These are phyloP conservation scores for Chaenocephalus aceratus DNA, from an alignment of 2,113 vertebrate genomes.

Conservation along the genomic window DNA sequence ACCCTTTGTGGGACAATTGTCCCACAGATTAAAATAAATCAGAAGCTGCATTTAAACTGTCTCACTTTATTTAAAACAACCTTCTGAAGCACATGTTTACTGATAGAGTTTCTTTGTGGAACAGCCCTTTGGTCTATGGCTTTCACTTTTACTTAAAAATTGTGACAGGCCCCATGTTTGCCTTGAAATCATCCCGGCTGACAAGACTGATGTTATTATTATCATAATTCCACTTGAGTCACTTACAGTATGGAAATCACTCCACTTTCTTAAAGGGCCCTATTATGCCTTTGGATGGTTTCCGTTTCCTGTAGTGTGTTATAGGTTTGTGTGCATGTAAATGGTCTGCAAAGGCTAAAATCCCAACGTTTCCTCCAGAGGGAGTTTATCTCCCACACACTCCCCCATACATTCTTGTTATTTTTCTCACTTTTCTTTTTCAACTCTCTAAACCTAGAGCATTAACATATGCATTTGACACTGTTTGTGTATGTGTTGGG, in stretches of 20 bases:
- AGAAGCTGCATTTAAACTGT: slow-evolving; percentile 12
- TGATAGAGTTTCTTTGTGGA: slow-evolving; percentile 14
- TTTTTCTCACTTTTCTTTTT: slow-evolving; percentile 14
- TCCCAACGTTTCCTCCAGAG: too few species aligned
- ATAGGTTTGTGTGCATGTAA: too few species aligned
- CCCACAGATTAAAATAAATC: slow-evolving; percentile 3
- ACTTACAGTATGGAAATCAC: slow-evolving; percentile 12
- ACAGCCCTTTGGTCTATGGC: slow-evolving; percentile 25
- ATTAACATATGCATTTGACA: slow-evolving; percentile 6
- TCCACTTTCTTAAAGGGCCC: slow-evolving; percentile 1
- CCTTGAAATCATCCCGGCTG: slow-evolving; percentile 4
- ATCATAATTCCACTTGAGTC: slow-evolving; percentile 1
- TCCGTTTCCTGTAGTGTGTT: too few species aligned
- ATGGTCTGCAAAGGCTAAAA: too few species aligned
- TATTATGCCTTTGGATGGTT: too few species aligned
- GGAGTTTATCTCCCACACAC: too few species aligned
- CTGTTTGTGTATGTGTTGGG: background rate
- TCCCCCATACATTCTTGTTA: background rate
- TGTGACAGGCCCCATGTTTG: slow-evolving; percentile 47
- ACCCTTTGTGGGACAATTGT: background rate
- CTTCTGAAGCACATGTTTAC: background rate
- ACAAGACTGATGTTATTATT: slow-evolving; percentile 32
- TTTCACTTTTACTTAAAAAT: slow-evolving; percentile 25
- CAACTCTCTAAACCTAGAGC: background rate
- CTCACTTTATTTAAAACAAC: background rate